Conservation (phyloP, 2,113 vertebrate genomes). For the Epinephelus lanceolatus region DNA sequence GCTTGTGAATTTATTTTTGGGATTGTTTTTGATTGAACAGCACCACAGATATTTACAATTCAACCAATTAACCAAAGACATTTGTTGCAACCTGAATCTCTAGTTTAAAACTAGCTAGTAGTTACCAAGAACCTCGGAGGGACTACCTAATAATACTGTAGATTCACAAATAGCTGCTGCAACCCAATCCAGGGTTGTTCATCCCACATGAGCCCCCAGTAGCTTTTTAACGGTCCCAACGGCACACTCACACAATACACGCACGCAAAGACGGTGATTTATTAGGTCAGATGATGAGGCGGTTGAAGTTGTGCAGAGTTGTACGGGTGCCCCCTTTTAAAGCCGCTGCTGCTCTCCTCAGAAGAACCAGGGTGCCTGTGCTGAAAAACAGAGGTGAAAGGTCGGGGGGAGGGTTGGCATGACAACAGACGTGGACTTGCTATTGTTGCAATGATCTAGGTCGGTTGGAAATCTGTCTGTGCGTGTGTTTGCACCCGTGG, state of each 20-base stretch:
- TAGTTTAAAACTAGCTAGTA: neutral
- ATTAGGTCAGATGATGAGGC: constrained; percentile 64
- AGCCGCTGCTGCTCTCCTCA: constrained; percentile 14
- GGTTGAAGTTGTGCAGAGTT: constrained; percentile 36
- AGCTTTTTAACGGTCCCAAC: constrained; percentile 30
- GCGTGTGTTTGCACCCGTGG: constrained; percentile 29
- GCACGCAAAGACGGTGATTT: constrained; percentile 52
- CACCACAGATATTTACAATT: neutral
- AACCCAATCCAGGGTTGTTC: neutral
- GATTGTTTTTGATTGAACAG: neutral
- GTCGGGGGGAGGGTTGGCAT: constrained; percentile 61
- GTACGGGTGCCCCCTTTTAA: constrained; percentile 27
- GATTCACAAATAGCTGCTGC: neutral
- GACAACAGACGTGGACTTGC: constrained; percentile 68
- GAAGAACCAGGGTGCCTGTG: constrained; percentile 44
- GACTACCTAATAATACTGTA: neutral
- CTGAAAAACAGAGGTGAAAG: constrained; percentile 69
- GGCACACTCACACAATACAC: constrained; percentile 19
- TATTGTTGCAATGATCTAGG: constrained; percentile 65
- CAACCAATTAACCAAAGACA: neutral
- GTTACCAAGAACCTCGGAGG: neutral
- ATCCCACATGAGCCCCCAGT: neutral
- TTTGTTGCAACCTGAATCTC: neutral
- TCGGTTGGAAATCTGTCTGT: constrained; percentile 48
- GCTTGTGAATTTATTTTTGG: neutral